phyloP scores from a whole-genome alignment of 2,797 vertebrate species.

The Lepidocolaptes lacrymiger region DNA sequence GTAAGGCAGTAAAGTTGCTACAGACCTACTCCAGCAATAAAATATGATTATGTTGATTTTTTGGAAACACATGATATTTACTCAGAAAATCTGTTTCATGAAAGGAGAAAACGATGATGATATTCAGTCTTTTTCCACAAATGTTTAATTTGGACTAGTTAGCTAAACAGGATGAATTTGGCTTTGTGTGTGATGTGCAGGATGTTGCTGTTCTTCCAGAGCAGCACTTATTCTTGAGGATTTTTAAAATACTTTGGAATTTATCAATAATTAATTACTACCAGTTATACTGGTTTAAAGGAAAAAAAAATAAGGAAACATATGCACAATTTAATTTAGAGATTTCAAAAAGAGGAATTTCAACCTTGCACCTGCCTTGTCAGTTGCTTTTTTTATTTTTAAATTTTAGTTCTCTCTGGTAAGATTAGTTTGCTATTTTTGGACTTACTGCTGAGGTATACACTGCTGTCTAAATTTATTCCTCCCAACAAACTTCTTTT shows the following conservation, averaged over 20 bases:
- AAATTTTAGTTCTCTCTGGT: neutral
- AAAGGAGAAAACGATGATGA: neutral
- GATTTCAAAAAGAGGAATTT: neutral
- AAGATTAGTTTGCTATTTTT: neutral
- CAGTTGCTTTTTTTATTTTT: neutral
- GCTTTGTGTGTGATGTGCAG: neutral
- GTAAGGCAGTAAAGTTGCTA: neutral
- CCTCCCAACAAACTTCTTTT: neutral
- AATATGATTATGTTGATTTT: neutral
- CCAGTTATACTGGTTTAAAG: neutral
- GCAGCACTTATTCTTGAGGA: neutral
- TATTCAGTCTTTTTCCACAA: accelerated
- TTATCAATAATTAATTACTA: neutral
- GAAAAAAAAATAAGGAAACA: neutral
- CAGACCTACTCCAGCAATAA: neutral
- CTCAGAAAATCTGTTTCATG: neutral
- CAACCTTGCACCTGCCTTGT: neutral
- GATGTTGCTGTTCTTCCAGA: slow-evolving; percentile 9
- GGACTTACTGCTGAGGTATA: neutral
- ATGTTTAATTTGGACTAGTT: neutral
- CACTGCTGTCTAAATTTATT: neutral
- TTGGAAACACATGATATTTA: neutral
- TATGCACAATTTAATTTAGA: neutral
- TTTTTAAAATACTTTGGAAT: neutral
- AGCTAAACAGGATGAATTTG: neutral